Evolutionary conservation across 2,888 invertebrate genomes (phyloP).

Genomic region (Oscheius sp.): DNA sequence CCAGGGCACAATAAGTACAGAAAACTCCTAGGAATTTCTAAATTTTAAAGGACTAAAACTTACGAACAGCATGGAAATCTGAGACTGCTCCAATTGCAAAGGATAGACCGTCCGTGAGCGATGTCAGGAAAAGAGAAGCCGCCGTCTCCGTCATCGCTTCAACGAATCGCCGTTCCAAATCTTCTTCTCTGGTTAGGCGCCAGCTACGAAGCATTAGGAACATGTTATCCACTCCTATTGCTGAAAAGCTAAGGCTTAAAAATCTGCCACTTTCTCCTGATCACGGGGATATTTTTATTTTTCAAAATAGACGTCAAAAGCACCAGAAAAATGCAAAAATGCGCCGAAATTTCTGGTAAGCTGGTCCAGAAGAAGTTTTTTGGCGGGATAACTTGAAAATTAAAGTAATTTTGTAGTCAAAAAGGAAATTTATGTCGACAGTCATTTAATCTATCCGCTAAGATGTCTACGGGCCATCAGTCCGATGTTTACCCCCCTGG

Average conservation of each 20-base stretch:
- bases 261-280: too few species aligned
- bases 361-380: too few species aligned
- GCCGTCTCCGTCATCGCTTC: slow-evolving; percentile 90
- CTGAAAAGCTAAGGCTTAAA: slow-evolving; percentile 77
- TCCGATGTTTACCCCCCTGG: too few species aligned
- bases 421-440: too few species aligned
- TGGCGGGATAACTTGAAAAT: too few species aligned
- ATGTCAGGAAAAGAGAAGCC: slow-evolving; percentile 92
- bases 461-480: too few species aligned
- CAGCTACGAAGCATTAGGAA: slow-evolving; percentile 95
- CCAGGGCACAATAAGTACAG: slow-evolving; percentile 93
- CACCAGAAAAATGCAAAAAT: too few species aligned
- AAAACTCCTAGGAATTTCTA: slow-evolving; percentile 80
- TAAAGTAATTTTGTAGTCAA: too few species aligned
- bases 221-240: slow-evolving; percentile 94
- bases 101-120: slow-evolving; percentile 86
- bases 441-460: too few species aligned
- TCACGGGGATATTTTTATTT: too few species aligned
- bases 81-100: slow-evolving; percentile 92
- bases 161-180: slow-evolving; percentile 79
- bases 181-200: slow-evolving; percentile 83
- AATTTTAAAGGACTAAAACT: slow-evolving; percentile 36
- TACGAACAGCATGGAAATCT: slow-evolving; percentile 89
- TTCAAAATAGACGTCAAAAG: too few species aligned
- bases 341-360: too few species aligned